phyloP scores from a whole-genome alignment of 1,140 invertebrate species.

The Drosophila trapezifrons region DNA sequence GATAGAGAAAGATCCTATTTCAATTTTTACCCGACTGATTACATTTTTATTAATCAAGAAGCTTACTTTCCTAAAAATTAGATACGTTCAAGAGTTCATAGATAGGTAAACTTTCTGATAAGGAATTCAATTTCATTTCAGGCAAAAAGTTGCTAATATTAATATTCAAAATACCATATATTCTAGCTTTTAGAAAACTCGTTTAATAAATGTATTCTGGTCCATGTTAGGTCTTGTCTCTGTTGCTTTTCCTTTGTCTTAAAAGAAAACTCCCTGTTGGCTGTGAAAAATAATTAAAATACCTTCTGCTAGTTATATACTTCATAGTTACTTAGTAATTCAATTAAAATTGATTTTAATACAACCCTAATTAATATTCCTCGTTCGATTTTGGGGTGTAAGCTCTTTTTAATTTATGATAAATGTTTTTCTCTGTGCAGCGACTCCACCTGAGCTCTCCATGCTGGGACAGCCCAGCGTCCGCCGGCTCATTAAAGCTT shows the following conservation, averaged over 20 bases:
- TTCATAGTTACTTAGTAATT: background rate
- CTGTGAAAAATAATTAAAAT: constrained; percentile 3
- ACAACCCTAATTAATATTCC: background rate
- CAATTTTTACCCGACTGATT: too few relatives aligned
- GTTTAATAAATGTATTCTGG: background rate
- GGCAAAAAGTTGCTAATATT: too few relatives aligned
- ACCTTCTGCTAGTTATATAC: background rate
- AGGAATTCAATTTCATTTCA: too few relatives aligned
- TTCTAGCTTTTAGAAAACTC: background rate
- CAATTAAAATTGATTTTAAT: background rate
- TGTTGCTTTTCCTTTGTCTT: background rate
- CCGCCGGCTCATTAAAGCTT: constrained; percentile 64
- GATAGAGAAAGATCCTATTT: too few relatives aligned
- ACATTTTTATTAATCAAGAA: too few relatives aligned
- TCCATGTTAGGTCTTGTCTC: fast-evolving
- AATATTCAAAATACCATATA: background rate
- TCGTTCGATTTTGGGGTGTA: background rate
- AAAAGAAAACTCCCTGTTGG: background rate
- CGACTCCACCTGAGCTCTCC: background rate
- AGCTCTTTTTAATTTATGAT: constrained; percentile 15
- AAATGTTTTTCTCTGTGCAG: constrained; percentile 20
- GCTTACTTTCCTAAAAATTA: too few relatives aligned
- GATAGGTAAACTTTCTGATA: too few relatives aligned
- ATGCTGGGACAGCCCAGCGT: constrained; percentile 10
- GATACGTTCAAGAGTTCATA: too few relatives aligned